A percentile compares a stretch with the other conserved stretches of the same genome.
phyloP scores from a whole-genome alignment of 2,113 vertebrate genomes.

The Daboia siamensis region DNA sequence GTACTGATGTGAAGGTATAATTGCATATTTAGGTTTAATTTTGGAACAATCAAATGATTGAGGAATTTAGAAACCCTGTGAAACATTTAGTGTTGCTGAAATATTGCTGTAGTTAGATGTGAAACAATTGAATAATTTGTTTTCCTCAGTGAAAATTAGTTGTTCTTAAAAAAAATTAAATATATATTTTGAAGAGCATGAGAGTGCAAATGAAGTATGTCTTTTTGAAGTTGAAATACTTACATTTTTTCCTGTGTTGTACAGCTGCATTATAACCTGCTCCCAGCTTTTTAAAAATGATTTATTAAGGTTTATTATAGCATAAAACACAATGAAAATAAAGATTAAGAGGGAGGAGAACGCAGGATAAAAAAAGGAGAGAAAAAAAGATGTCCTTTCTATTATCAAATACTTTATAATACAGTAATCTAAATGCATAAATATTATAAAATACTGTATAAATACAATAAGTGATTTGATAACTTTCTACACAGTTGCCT shows the following conservation, averaged over 20 bases:
- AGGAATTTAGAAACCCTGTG: constrained; percentile 18
- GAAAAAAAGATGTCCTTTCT: background rate
- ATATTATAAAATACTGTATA: too few species aligned
- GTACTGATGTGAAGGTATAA: constrained; percentile 88
- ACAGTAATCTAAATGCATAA: too few species aligned
- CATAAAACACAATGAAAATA: background rate
- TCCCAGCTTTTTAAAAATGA: background rate
- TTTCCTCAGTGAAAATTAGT: constrained; percentile 1
- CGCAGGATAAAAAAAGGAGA: background rate
- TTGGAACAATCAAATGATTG: constrained; percentile 30
- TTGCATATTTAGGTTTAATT: background rate
- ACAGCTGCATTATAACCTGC: background rate
- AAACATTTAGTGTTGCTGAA: background rate
- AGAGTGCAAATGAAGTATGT: background rate
- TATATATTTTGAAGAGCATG: background rate
- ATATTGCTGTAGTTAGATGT: constrained; percentile 28
- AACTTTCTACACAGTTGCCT: too few species aligned
- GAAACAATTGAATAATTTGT: background rate
- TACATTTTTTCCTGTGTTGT: background rate
- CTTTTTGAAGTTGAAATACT: background rate
- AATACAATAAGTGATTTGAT: too few species aligned
- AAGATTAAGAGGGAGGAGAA: background rate
- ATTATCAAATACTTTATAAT: too few species aligned
- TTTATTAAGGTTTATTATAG: background rate
- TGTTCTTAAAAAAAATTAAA: background rate